Evolutionary conservation across 2,888 invertebrate genomes (phyloP).

Genomic region (Hirtodrosophila cameraria): DNA sequence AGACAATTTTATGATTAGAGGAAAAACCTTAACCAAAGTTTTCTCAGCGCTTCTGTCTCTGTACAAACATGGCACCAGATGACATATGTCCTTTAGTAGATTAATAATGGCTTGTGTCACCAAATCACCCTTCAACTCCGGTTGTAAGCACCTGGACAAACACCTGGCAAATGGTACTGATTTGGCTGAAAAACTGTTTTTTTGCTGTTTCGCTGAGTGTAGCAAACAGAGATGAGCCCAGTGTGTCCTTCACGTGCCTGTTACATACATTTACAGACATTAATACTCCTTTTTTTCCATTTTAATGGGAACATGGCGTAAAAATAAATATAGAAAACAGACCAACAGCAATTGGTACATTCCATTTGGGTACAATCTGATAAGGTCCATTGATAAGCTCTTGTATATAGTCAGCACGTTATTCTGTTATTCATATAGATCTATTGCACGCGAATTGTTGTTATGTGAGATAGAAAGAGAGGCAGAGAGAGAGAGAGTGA

Average conservation of each 20-base stretch:
- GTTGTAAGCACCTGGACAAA: constrained; percentile 82
- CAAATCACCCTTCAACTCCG: constrained; percentile 81
- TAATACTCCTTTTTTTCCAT: too few relatives aligned
- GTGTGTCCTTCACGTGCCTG: too few relatives aligned
- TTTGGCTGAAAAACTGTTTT: constrained; percentile 88
- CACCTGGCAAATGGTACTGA: constrained; percentile 86
- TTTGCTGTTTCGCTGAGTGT: constrained; percentile 89
- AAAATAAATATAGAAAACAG: constrained; percentile 8
- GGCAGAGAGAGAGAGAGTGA: too few relatives aligned
- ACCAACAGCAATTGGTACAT: constrained; percentile 23
- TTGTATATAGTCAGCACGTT: too few relatives aligned
- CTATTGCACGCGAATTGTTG: constrained; percentile 28
- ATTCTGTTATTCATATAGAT: constrained; percentile 10
- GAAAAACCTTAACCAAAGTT: constrained; percentile 87
- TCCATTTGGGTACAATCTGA: constrained; percentile 38
- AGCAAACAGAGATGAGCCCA: constrained; percentile 86
- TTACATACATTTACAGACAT: too few relatives aligned
- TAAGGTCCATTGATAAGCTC: constrained; percentile 57
- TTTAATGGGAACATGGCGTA: too few relatives aligned
- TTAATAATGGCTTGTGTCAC: constrained; percentile 82
- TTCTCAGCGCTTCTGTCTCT: constrained; percentile 85
- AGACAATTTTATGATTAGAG: constrained; percentile 87
- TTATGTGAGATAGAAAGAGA: constrained; percentile 25
- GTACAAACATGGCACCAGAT: constrained; percentile 88
- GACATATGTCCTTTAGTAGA: constrained; percentile 86